Conservation (phyloP, 2,888 invertebrate species). For the Lochmaea crataegi region DNA sequence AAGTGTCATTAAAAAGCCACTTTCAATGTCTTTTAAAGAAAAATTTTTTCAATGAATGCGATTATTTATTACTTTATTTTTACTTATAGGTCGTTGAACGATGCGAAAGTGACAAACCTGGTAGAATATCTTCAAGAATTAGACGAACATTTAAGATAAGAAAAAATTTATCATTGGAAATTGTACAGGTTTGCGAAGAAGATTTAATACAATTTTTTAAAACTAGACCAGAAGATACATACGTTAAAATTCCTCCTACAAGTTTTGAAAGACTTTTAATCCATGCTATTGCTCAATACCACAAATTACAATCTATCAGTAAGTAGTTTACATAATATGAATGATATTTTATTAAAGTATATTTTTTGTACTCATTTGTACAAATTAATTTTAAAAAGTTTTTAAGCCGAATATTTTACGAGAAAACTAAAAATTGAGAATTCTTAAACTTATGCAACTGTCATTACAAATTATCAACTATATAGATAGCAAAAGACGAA, state of each 20-base stretch:
- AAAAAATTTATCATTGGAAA: constrained; percentile 55
- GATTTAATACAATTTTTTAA: constrained; percentile 56
- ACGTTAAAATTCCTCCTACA: constrained; percentile 52
- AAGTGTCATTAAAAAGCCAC: no score
- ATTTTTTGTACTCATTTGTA: no score
- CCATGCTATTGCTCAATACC: constrained; percentile 60
- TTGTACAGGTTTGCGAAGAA: constrained; percentile 52
- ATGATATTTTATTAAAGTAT: no score
- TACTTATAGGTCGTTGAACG: constrained; percentile 12
- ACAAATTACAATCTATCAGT: constrained; percentile 57
- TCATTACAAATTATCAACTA: no score
- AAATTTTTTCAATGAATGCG: no score
- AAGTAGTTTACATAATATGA: no score
- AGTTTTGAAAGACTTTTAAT: constrained; percentile 59
- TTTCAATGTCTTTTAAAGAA: no score
- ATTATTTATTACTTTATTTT: background rate
- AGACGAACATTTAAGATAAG: constrained; percentile 56
- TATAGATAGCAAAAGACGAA: no score
- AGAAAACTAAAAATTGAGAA: no score
- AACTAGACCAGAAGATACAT: constrained; percentile 50
- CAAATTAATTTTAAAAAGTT: no score
- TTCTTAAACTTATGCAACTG: no score
- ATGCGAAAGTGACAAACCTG: constrained; percentile 38
- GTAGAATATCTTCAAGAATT: constrained; percentile 55
- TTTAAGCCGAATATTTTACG: no score